Evolutionary conservation across 1,140 invertebrate species (phyloP).

Genomic region (Ooceraea biroi): DNA sequence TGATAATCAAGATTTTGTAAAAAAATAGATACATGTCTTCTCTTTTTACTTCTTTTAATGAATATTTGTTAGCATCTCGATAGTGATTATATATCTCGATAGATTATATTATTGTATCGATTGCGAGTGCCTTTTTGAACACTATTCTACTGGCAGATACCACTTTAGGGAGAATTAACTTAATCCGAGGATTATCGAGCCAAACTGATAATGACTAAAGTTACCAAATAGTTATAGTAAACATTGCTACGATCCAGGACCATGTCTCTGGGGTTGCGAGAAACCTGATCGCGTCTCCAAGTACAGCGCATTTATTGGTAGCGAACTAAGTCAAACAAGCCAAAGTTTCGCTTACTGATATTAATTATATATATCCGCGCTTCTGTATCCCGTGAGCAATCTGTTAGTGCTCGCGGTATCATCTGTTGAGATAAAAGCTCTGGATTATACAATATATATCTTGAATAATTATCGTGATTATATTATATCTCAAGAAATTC

Average conservation of each 20-base stretch:
- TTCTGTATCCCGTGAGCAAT: not conserved
- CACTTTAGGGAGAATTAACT: conserved; percentile 7
- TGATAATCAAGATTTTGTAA: too few species aligned
- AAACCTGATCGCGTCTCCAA: conserved; percentile 49
- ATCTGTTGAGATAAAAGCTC: not conserved
- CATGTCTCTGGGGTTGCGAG: conserved; percentile 24
- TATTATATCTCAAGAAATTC: conserved; percentile 16
- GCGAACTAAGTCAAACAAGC: conserved; percentile 59
- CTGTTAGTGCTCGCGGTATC: not conserved
- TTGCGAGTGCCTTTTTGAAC: not conserved
- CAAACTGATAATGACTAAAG: conserved; percentile 58
- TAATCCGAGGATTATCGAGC: conserved; percentile 26
- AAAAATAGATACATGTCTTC: too few species aligned
- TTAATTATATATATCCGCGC: conserved; percentile 31
- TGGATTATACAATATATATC: too few species aligned
- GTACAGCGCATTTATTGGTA: conserved; percentile 45
- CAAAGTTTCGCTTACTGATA: conserved; percentile 40
- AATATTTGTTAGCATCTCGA: not conserved
- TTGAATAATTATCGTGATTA: too few species aligned
- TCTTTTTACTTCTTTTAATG: not conserved
- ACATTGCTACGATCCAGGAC: conserved; percentile 44
- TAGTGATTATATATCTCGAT: not conserved
- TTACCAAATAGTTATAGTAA: conserved; percentile 59
- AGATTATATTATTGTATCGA: not conserved
- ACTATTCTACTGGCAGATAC: not conserved